These are phyloP conservation scores for Anguilla marmorata DNA, from an alignment of 2,797 vertebrate genomes.

Conservation along the genomic window DNA sequence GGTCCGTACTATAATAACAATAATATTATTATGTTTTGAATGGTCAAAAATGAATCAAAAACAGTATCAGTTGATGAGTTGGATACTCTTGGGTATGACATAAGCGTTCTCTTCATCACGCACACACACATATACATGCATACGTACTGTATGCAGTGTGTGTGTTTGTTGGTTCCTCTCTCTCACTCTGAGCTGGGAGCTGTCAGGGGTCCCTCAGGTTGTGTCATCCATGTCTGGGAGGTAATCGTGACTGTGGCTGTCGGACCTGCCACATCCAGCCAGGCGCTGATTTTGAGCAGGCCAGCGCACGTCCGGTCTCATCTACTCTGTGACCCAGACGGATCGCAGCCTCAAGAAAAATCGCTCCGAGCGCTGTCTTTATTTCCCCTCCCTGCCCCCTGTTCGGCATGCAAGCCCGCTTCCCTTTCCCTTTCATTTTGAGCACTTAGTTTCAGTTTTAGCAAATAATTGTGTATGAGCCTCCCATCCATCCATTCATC, in stretches of 20 bases:
- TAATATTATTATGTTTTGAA: no score
- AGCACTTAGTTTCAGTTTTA: background rate
- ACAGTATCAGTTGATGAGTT: no score
- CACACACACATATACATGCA: background rate
- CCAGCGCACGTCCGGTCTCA: background rate
- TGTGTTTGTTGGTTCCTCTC: background rate
- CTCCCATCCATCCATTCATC: background rate
- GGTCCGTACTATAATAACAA: no score
- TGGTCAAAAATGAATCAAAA: no score
- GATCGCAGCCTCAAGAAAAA: background rate
- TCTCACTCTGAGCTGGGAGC: background rate
- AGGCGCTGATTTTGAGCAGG: background rate
- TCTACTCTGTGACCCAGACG: background rate
- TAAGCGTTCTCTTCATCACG: background rate
- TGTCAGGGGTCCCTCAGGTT: constrained; percentile 21
- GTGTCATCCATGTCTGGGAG: constrained; percentile 29
- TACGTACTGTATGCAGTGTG: background rate
- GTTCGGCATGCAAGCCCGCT: background rate
- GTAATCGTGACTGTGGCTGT: background rate
- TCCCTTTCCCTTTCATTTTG: background rate
- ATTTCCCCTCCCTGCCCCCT: background rate
- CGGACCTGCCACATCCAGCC: constrained; percentile 7
- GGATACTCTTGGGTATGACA: no score
- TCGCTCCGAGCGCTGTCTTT: background rate
- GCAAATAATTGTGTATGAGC: background rate